Base-by-base conservation (phyloP, 2,113 vertebrate genomes). In the Psilopsiagon aurifrons region DNA sequence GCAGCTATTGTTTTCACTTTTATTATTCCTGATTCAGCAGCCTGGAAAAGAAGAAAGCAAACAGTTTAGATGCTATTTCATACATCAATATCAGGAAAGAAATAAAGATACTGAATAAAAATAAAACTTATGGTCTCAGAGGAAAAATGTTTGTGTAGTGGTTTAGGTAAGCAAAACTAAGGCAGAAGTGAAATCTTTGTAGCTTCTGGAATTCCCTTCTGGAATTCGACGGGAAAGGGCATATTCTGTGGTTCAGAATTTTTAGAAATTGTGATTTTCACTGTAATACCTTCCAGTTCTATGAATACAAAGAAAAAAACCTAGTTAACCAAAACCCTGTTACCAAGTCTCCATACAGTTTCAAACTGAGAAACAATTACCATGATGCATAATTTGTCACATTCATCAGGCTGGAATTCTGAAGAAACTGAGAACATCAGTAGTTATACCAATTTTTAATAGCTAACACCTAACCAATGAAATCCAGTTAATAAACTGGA, bases 1-100 rank as follows among this genome's bases (percentile, higher is more conserved):
- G 99, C 99, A 95, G 99, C 99, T 96, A 99, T 99, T 49, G 99
- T 99, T 98, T 99, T 99, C 97, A 99, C 99, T 98, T 99, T 99
- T 98, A 99, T 99, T 91, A 99, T 99, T 97, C 99, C 99, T 86
- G 99, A 99, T 98, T 99, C 99, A 95, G 99, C 99, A 77, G 99
- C 99, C 99, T 99, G 92, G 27, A 97, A 98, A 64, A 63, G 49
- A 96, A 95, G 86, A 91, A 97, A 97, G 90, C 12, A 97, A 89
- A 92, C 77, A 90, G 35, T 95, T 97, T 60, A 96, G 88, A 88
- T 83, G 64, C 17, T 75, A 90, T 27, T 85, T 86, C 70, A 81
- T 39, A 86, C 46, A 59, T 31, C 47, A 87, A n/a, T 91, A 85
- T 49, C 39, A 51, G 66, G 12, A 92, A 92, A 73, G 71, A 95